These are phyloP conservation scores for Epinotia nisella DNA, from an alignment of 2,888 invertebrate species.

Conservation along the genomic window DNA sequence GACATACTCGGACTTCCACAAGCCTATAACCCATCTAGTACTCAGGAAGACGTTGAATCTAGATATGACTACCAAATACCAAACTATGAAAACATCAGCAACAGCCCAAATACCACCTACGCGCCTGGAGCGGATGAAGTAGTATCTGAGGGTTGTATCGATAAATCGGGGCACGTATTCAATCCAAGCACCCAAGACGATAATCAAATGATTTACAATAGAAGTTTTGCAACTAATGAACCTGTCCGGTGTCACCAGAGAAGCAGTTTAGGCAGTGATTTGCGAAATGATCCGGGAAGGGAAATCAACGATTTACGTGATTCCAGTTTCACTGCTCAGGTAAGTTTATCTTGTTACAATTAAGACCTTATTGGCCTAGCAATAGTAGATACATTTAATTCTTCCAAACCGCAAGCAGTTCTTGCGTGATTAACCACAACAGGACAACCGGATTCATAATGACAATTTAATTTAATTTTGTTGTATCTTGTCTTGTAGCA, in stretches of 20 bases:
- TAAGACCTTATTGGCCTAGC: conserved; percentile 53
- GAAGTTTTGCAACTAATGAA: conserved; percentile 66
- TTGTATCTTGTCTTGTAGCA: conserved; percentile 63
- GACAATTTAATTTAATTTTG: conserved; percentile 77
- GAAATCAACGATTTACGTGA: conserved; percentile 65
- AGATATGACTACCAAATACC: conserved; percentile 73
- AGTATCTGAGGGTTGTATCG: conserved; percentile 61
- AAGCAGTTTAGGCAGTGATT: conserved; percentile 61
- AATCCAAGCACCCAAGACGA: conserved; percentile 55
- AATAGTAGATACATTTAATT: conserved; percentile 46
- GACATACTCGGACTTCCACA: conserved; percentile 80
- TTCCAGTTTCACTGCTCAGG: conserved; percentile 74
- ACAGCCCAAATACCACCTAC: conserved; percentile 70
- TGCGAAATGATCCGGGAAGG: conserved; percentile 66
- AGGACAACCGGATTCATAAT: conserved; percentile 77
- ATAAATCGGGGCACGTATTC: conserved; percentile 60
- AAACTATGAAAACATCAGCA: conserved; percentile 75
- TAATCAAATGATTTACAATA: conserved; percentile 66
- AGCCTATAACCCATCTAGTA: conserved; percentile 60
- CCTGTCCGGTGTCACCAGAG: conserved; percentile 67
- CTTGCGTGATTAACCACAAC: conserved; percentile 70
- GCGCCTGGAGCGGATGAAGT: conserved; percentile 68
- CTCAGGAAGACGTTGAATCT: conserved; percentile 65
- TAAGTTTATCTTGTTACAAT: conserved; percentile 56
- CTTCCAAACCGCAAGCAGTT: conserved; percentile 46